phyloP scores from a whole-genome alignment of 1,140 invertebrate species.

The Trichonephila inaurata region DNA sequence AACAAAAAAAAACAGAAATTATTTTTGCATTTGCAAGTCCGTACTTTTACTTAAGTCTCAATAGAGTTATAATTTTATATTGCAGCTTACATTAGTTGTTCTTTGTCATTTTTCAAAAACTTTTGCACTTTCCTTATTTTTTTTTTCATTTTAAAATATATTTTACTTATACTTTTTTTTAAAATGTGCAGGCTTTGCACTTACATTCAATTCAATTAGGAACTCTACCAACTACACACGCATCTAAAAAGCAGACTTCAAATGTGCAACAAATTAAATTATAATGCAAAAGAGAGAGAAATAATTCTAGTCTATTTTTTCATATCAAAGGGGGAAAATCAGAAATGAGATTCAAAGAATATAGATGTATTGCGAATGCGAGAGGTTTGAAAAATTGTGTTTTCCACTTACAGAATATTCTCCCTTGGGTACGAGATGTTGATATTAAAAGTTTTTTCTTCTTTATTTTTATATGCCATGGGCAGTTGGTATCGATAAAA shows the following conservation, averaged over 20 bases:
- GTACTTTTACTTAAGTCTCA: no score
- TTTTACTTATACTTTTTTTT: not conserved
- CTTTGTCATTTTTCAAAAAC: not conserved
- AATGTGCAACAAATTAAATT: not conserved
- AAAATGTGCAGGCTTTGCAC: not conserved
- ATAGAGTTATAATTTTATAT: not conserved
- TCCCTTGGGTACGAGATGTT: not conserved
- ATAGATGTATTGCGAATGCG: not conserved
- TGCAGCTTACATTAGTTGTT: not conserved
- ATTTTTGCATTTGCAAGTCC: no score
- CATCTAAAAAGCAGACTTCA: not conserved
- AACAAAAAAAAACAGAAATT: no score
- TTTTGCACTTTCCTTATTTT: not conserved
- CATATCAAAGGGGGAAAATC: not conserved
- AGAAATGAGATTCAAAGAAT: not conserved
- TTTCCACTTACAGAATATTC: not conserved
- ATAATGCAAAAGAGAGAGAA: not conserved
- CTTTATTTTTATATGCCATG: not conserved
- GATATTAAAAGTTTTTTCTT: slow-evolving; percentile 18
- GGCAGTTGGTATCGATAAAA: slow-evolving; percentile 25
- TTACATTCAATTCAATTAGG: not conserved
- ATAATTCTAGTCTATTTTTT: not conserved
- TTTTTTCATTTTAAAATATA: not conserved
- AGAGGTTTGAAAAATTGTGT: not conserved
- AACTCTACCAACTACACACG: not conserved